phyloP scores from a whole-genome alignment of 2,797 vertebrate species.

The Prionace glauca region DNA sequence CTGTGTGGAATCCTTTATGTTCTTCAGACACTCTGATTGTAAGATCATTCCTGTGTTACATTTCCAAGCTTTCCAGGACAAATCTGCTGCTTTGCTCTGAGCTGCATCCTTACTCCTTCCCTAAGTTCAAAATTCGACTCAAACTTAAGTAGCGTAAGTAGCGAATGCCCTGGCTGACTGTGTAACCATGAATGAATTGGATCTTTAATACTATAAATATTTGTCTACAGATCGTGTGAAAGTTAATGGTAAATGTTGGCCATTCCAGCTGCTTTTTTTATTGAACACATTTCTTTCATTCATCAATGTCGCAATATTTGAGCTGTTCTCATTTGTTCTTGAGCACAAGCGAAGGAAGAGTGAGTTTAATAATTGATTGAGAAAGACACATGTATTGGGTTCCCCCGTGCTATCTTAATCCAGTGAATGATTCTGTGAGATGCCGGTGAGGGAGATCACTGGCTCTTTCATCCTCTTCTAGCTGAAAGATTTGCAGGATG shows the following conservation, averaged over 20 bases:
- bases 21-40: neutral
- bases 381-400: constrained; percentile 4
- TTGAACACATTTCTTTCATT: neutral
- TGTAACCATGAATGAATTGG: neutral
- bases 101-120: neutral
- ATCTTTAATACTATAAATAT: neutral
- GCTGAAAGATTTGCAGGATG: neutral
- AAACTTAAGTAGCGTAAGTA: neutral
- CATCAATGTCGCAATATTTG: neutral
- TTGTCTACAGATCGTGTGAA: neutral
- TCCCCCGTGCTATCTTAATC: neutral
- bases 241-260: neutral
- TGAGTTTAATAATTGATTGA: neutral
- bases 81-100: neutral
- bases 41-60: neutral
- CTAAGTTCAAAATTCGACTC: neutral
- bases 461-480: constrained; percentile 4
- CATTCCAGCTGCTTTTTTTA: neutral
- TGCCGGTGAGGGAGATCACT: neutral
- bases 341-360: too few relatives aligned
- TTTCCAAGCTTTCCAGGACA: neutral
- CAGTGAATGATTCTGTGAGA: neutral
- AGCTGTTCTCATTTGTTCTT: neutral
- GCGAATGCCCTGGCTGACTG: neutral
- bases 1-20: neutral